phyloP scores from a whole-genome alignment of 1,140 invertebrate genomes.

The Drosophila mojavensis region DNA sequence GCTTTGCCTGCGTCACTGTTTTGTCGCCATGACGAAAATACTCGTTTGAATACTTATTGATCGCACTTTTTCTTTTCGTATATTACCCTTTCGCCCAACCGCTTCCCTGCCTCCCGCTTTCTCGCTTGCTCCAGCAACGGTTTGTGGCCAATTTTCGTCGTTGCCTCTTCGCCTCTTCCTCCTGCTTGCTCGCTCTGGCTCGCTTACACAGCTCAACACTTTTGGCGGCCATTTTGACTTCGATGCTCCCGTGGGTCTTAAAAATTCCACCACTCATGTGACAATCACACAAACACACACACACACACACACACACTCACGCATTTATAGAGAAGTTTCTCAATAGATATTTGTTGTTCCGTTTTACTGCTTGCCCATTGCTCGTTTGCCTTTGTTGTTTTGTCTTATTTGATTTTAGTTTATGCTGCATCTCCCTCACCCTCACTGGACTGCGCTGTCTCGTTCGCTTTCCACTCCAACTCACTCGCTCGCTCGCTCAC shows the following conservation, averaged over 20 bases:
- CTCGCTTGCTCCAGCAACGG: conserved; percentile 3
- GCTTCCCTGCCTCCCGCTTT: background rate
- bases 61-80: conserved; percentile 43
- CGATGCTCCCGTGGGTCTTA: conserved; percentile 48
- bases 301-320: conserved; percentile 4
- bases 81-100: background rate
- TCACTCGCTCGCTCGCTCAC: background rate
- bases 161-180: conserved; percentile 35
- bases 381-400: conserved; percentile 20
- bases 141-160: conserved; percentile 23
- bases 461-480: background rate
- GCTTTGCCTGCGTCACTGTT: conserved; percentile 41
- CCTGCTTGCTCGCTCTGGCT: conserved; percentile 37
- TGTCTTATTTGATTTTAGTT: conserved; percentile 44
- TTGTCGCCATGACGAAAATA: conserved; percentile 40
- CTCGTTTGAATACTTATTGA: conserved; percentile 56
- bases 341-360: conserved; percentile 59
- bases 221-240: conserved; percentile 78
- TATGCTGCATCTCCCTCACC: conserved; percentile 23
- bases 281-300: background rate
- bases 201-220: conserved; percentile 69
- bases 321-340: conserved; percentile 46
- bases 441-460: conserved; percentile 13
- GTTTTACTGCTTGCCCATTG: conserved; percentile 34
- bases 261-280: conserved; percentile 75